Evolutionary conservation across 64 coral and sea anemone genomes (phyloP).

Genomic region (Hydrozoanthus tunicans): DNA sequence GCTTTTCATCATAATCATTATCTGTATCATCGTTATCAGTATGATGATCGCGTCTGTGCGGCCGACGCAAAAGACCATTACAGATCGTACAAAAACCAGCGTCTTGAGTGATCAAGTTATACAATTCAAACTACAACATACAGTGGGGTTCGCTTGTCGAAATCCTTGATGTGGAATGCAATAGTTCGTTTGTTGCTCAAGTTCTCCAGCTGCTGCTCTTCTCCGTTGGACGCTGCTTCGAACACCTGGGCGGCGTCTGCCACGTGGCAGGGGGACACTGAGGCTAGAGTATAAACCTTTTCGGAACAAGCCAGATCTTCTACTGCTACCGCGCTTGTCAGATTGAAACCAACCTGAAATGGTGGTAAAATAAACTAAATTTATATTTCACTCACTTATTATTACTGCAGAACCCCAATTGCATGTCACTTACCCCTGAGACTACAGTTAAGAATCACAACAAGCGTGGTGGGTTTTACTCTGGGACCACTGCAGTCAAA

Average conservation of each 20-base stretch:
- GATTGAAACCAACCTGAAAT: slow-evolving; percentile 37
- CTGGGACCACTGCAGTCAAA: too few relatives aligned
- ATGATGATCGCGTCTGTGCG: too few relatives aligned
- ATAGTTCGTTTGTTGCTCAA: slow-evolving; percentile 49
- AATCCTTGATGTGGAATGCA: slow-evolving; percentile 67
- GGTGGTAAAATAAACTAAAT: background rate
- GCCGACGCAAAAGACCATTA: too few relatives aligned
- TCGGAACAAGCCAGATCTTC: slow-evolving; percentile 24
- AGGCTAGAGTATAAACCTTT: background rate
- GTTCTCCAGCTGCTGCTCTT: slow-evolving; percentile 58
- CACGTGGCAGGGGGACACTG: slow-evolving; percentile 21
- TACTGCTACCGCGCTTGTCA: background rate
- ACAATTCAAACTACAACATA: background rate
- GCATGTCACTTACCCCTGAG: too few relatives aligned
- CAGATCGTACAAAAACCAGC: too few relatives aligned
- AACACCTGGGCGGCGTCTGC: slow-evolving; percentile 60
- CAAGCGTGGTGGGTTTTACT: too few relatives aligned
- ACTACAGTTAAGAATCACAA: too few relatives aligned
- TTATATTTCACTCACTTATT: too few relatives aligned
- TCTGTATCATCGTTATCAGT: too few relatives aligned
- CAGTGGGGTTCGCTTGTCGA: slow-evolving; percentile 84
- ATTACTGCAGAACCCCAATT: too few relatives aligned
- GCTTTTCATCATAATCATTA: too few relatives aligned
- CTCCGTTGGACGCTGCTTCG: slow-evolving; percentile 42
- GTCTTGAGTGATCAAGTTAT: too few relatives aligned